Base-by-base conservation (phyloP, 2,888 invertebrate genomes). In the Carabus problematicus region DNA sequence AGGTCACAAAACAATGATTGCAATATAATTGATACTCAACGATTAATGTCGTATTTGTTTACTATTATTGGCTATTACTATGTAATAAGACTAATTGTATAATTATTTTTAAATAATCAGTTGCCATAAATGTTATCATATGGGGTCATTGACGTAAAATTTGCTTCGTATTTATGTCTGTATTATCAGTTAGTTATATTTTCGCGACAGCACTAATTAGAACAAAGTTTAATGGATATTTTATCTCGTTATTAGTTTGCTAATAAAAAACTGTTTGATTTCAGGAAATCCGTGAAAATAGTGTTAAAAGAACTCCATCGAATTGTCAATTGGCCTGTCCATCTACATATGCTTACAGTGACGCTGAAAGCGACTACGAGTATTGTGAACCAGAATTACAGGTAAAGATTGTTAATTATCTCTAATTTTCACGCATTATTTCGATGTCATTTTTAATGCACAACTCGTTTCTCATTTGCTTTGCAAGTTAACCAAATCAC, bases 281-380 rank as follows among this genome's bases (percentile, higher is more conserved):
- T 14, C 29, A 67, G 67, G 67, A 67, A 60, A 67, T 59, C 41
- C 60, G 9, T 9, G 67, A 60, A 52, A 41, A 8, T 19, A 16
- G 42, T 41, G 58, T 67, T 29, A 67, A 67, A 54, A 49, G 49
- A 19, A 60, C 67, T 16, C 67, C 67, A 14, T 67, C 67, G 2
- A 49, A 41, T 42, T 67, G 73, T 39, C 73, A 73, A 42, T 73
- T 72, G 61, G 63, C 70, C 43, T 73, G 72, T 43, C 75, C 77
- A 59, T 74, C 75, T 41, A 74, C 76, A 68, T 70, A 71, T 47
- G 66, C 75, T 39, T 76, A 75, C 71, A 76, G 76, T 64, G 78
- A 77, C 56, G 71, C 72, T 14, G 76, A 76, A 43, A 77, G 73
- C 59, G 78, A 78, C 54, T 73, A 74, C 62, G 79, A 79, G 69